Conservation (phyloP, 2,797 vertebrate genomes). For the Poeciliopsis paucimaculata region DNA sequence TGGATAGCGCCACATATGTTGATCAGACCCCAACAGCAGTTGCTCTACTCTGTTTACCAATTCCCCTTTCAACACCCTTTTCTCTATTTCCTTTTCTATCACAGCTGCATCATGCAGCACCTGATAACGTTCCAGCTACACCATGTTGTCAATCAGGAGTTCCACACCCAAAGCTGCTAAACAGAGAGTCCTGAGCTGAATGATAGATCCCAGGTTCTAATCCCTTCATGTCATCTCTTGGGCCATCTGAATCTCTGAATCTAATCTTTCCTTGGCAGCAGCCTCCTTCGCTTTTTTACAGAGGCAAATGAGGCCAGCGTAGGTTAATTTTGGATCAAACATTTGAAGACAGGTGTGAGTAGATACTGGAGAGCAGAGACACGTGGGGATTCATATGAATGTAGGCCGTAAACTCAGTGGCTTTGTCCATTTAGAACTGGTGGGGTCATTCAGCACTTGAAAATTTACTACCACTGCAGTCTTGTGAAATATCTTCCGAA, state of each 20-base stretch:
- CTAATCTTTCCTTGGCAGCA: slow-evolving; percentile 37
- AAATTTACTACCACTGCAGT: slow-evolving; percentile 16
- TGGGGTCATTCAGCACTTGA: not conserved
- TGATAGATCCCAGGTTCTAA: slow-evolving; percentile 21
- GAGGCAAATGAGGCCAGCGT: slow-evolving; percentile 30
- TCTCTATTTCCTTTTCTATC: slow-evolving; percentile 36
- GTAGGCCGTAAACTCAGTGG: not conserved
- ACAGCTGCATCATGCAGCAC: slow-evolving; percentile 23
- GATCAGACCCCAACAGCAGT: not conserved
- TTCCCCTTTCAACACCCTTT: slow-evolving; percentile 5
- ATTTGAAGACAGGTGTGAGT: slow-evolving; percentile 55
- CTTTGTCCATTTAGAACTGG: slow-evolving; percentile 12
- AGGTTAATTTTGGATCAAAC: slow-evolving; percentile 58
- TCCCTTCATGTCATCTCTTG: slow-evolving; percentile 31
- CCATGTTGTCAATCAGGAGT: slow-evolving; percentile 9
- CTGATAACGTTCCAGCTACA: slow-evolving; percentile 42
- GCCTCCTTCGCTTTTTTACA: slow-evolving; percentile 5
- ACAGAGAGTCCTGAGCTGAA: slow-evolving; percentile 30
- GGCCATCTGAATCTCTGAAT: slow-evolving; percentile 10
- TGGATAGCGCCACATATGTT: not conserved
- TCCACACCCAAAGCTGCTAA: slow-evolving; percentile 16
- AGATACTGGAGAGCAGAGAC: slow-evolving; percentile 29
- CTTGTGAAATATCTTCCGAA: slow-evolving; percentile 8
- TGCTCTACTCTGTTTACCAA: slow-evolving; percentile 21
- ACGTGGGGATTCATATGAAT: slow-evolving; percentile 5